Base-by-base conservation (phyloP, 2,888 invertebrate genomes). In the Hypolimnas misippus region DNA sequence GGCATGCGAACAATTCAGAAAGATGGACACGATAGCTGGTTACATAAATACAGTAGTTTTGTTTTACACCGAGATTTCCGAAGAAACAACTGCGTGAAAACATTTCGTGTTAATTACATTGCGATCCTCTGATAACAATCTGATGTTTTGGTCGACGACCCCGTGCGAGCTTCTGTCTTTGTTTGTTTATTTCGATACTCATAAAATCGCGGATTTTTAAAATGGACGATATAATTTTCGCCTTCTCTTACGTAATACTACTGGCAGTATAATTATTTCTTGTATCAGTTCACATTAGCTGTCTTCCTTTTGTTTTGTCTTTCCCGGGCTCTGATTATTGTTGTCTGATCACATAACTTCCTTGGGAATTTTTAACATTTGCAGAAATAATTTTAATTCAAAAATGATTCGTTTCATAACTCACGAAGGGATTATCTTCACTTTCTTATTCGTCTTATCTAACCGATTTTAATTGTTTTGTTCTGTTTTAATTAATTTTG, bases 81-180 rank as follows among this genome's bases (percentile, higher is more conserved):
- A 71, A 68, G 69, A 71, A 72, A 70, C 70, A 65, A 67, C 64
- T 63, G 67, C 74, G 77, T 81, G 82, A 84, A 88, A 52, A 81
- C 78, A 75, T 76, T 46, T 81, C 73, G 75, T 74, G 75, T 80
- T 87, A 86, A 87, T 86, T 86, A 79, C 79, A 75, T 71, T 76
- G 81, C 75, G 72, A 82, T 84, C 81, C 73, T 62, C 73, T 74
- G 85, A 87, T 85, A 84, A 82, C 79, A 80, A 86, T 86, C 82
- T 65, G 53, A 63, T 75, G 71, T 68, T 35, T 21, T 79, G 85
- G 86, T 81, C 86, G 78, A 73, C 73, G 84, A 87, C 82, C 87
- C 73, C 82, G 81, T 84, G 86, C 78, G 84, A 86, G 83, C 81
- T 81, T 82, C 78, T 80, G 35, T 33, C 17, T 56, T 55, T 51